Evolutionary conservation across 1,140 invertebrate genomes (phyloP).

Genomic region (Tetranychus cinnabarinus): DNA sequence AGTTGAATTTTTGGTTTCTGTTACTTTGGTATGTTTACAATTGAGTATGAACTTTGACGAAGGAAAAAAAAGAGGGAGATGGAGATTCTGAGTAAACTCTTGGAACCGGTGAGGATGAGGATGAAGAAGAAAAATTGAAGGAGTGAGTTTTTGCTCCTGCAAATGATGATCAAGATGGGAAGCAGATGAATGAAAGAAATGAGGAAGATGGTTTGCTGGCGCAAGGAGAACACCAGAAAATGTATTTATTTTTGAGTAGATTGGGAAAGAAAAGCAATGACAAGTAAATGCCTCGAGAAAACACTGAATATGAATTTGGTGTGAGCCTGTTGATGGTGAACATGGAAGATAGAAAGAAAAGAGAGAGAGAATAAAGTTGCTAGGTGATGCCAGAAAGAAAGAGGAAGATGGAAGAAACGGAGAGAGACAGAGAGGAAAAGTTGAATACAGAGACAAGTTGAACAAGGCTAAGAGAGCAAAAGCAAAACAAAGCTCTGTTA

Average conservation of each 20-base stretch:
- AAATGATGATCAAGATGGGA: too few species aligned
- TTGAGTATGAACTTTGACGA: too few species aligned
- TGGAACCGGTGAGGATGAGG: not conserved
- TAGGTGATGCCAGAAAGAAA: not conserved
- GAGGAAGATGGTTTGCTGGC: too few species aligned
- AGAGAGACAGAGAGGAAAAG: not conserved
- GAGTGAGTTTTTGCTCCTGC: too few species aligned
- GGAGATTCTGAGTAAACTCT: not conserved
- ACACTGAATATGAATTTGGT: not conserved
- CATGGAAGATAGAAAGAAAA: not conserved
- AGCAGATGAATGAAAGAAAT: too few species aligned
- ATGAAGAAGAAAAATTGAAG: not conserved
- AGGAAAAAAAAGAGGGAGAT: too few species aligned
- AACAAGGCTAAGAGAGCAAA: not conserved
- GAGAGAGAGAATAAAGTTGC: not conserved
- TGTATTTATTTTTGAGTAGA: not conserved
- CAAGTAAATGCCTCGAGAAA: conserved; percentile 2
- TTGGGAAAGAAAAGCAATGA: not conserved
- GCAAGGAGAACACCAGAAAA: too few species aligned
- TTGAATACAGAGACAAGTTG: not conserved
- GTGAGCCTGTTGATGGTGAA: not conserved
- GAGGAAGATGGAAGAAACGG: not conserved
- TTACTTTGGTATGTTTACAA: too few species aligned
- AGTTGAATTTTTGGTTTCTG: not conserved
- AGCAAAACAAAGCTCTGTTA: too few species aligned